Evolutionary conservation across 2,113 vertebrate genomes (phyloP), one percentile per base, ranked within the genome.

Genomic region (Synodontis membranacea): DNA sequence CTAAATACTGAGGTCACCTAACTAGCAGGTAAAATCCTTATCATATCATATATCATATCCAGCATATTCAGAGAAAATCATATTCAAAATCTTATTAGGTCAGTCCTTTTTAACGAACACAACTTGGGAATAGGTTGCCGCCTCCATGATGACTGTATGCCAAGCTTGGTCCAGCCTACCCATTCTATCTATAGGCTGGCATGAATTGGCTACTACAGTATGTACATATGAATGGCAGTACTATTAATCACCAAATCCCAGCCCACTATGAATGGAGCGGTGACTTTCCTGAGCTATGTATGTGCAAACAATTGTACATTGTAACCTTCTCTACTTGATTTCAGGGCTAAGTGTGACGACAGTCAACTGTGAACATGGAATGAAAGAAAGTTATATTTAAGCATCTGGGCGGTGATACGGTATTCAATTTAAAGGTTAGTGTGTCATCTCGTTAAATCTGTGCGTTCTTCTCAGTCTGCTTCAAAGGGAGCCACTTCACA

Each of bases 401-500:
- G 37, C 37, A 4, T 81, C 46, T 54, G 8, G 25, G 50, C 31
- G 39, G 48, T 31, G 37, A 58, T 64, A 64, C 14, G 34, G 5
- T 79, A 34, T 64, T 86, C n/a, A 74, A 58, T 74, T 25, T 48
- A 72, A 44, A 82, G 66, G 50, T 58, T 48, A 58, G 28, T 34
- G 39, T 60, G 64, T 60, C 48, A 80, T 5, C 46, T 44, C n/a
- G 28, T 80, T 37, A 44, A 70, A 34, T 34, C 64, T 80, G 42
- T 81, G 44, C 15, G 8, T 72, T 58, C 25, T 21, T 70, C 78
- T 81, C 79, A 37, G 21, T 44, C 84, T 70, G 76, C 28, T 85
- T 39, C 64, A 70, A 44, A 70, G 37, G 42, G 31, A 86, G 46
- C 54, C 3, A 25, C 58, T 84, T 85, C 84, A 86, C 31, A 72